These are phyloP conservation scores for Sebastes vulpes DNA, from an alignment of 2,797 vertebrate genomes.

Conservation along the genomic window DNA sequence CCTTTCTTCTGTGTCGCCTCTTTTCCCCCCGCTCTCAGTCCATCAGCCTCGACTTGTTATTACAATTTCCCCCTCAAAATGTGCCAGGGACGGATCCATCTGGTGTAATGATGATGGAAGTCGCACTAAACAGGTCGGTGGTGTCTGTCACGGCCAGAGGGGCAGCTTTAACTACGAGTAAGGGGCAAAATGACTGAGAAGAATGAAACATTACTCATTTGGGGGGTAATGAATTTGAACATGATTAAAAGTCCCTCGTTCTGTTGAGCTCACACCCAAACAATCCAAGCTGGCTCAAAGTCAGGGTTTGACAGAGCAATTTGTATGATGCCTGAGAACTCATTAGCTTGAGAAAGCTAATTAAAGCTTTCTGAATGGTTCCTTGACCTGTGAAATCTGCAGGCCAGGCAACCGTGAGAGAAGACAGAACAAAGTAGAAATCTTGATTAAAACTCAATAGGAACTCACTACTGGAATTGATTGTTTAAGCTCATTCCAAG, in stretches of 20 bases:
- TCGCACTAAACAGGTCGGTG: slow-evolving; percentile 38
- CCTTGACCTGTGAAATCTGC: slow-evolving; percentile 80
- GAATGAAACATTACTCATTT: slow-evolving; percentile 73
- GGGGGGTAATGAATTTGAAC: slow-evolving; percentile 76
- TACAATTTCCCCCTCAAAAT: slow-evolving; percentile 44
- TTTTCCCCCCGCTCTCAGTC: slow-evolving; percentile 37
- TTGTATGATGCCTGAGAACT: slow-evolving; percentile 76
- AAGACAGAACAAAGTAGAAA: slow-evolving; percentile 68
- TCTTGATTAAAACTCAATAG: slow-evolving; percentile 77
- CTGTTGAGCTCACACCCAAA: slow-evolving; percentile 68
- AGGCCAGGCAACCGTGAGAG: slow-evolving; percentile 58
- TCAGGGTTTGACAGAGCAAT: slow-evolving; percentile 82
- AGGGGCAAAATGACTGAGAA: slow-evolving; percentile 43
- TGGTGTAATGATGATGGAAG: slow-evolving; percentile 56
- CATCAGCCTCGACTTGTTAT: slow-evolving; percentile 56
- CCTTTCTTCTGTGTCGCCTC: slow-evolving; percentile 29
- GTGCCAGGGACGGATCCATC: slow-evolving; percentile 53
- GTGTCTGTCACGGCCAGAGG: slow-evolving; percentile 45
- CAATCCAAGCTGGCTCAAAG: slow-evolving; percentile 71
- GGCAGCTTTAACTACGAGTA: slow-evolving; percentile 24
- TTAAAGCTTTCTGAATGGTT: slow-evolving; percentile 81
- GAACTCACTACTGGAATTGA: slow-evolving; percentile 65
- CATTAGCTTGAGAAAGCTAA: slow-evolving; percentile 82
- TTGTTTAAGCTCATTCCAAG: slow-evolving; percentile 55
- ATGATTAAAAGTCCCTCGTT: slow-evolving; percentile 74